Conservation (phyloP, 1,140 invertebrate genomes). For the Doryteuthis pealeii region DNA sequence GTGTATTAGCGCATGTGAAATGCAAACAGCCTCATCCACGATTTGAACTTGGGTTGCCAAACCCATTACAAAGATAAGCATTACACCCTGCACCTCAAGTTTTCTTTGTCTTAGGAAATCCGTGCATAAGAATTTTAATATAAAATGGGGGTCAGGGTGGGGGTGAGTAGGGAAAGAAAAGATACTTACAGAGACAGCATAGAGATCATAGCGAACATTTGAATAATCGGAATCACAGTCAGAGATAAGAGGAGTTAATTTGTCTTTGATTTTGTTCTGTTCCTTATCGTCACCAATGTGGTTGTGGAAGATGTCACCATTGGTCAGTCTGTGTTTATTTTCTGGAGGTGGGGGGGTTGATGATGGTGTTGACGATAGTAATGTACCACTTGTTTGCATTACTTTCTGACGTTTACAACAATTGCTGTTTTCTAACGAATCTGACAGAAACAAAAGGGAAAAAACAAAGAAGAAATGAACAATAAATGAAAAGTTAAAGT, state of each 20-base stretch:
- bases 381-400: not conserved
- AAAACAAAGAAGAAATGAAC: too few species aligned
- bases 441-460: not conserved
- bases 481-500: not conserved
- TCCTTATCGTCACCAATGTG: constrained; percentile 4
- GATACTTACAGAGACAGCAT: constrained; percentile 81
- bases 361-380: not conserved
- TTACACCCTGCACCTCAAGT: too few species aligned
- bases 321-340: not conserved
- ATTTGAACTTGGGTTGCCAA: too few species aligned
- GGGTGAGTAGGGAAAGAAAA: too few species aligned
- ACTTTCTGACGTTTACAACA: constrained; percentile 1
- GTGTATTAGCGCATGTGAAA: too few species aligned
- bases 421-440: not conserved
- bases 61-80: too few species aligned
- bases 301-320: not conserved
- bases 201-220: constrained; percentile 77
- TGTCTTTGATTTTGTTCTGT: not conserved
- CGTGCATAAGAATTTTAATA: too few species aligned
- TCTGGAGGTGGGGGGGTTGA: not conserved
- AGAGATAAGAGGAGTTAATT: not conserved
- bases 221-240: constrained; percentile 65
- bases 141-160: too few species aligned
- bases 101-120: too few species aligned
- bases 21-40: too few species aligned